Evolutionary conservation across 2,888 invertebrate species (phyloP).

Genomic region (Pyrgus malvae): DNA sequence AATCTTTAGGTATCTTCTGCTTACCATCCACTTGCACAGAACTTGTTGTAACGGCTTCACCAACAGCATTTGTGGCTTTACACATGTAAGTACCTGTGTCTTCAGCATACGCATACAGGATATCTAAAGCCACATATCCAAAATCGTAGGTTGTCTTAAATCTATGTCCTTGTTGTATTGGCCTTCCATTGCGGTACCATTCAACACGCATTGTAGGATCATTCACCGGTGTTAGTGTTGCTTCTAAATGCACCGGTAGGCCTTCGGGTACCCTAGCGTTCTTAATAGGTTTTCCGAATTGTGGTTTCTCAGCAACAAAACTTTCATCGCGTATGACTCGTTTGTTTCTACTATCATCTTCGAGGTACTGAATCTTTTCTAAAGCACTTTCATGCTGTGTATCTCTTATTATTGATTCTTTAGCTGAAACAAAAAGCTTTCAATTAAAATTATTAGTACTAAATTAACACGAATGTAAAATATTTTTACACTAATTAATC

Average conservation of each 20-base stretch:
- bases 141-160: conserved; percentile 98
- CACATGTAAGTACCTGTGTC: conserved; percentile 99
- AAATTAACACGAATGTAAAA: background rate
- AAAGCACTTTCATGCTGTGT: conserved; percentile 96
- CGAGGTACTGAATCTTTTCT: conserved; percentile 95
- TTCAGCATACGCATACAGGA: conserved; percentile 97
- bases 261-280: conserved; percentile 94
- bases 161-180: conserved; percentile 95
- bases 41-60: conserved; percentile 97
- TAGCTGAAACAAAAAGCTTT: conserved; percentile 78
- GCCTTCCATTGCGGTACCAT: conserved; percentile 98
- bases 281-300: conserved; percentile 93
- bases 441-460: background rate
- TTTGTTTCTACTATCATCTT: conserved; percentile 90
- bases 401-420: conserved; percentile 92
- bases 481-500: too few species aligned
- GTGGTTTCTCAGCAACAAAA: conserved; percentile 91
- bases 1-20: conserved; percentile 38
- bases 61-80: conserved; percentile 96
- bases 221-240: conserved; percentile 97
- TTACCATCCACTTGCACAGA: conserved; percentile 93
- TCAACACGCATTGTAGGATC: conserved; percentile 99
- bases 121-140: conserved; percentile 97
- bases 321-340: conserved; percentile 87
- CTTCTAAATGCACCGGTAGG: conserved; percentile 94